phyloP scores from a whole-genome alignment of 2,888 invertebrate species.

The Enoplolaimus lenunculus region DNA sequence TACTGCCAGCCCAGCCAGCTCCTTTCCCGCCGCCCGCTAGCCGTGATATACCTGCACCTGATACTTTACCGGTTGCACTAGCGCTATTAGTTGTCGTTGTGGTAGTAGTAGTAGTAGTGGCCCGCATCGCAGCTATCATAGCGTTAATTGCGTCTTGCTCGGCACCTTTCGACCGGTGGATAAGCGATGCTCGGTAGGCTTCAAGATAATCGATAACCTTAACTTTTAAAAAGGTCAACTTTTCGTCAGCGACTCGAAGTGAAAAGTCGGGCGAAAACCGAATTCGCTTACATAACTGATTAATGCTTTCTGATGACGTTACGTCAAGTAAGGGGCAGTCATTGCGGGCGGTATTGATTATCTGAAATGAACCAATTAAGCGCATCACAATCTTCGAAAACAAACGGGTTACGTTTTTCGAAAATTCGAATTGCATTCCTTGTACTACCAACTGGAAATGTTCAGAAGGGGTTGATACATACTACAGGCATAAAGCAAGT shows the following conservation, averaged over 20 bases:
- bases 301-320: not conserved
- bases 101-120: too few relatives aligned
- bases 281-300: not conserved
- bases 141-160: not conserved
- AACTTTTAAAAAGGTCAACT: not conserved
- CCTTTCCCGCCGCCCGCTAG: too few relatives aligned
- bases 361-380: not conserved
- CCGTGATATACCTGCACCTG: too few relatives aligned
- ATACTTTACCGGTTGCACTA: too few relatives aligned
- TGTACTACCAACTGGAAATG: too few relatives aligned
- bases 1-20: too few relatives aligned
- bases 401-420: too few relatives aligned
- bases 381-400: too few relatives aligned
- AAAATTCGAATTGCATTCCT: too few relatives aligned
- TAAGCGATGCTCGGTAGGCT: slow-evolving; percentile 64
- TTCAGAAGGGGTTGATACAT: too few relatives aligned
- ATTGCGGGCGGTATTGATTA: not conserved
- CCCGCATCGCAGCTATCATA: not conserved
- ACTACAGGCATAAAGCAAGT: too few relatives aligned
- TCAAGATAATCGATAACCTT: slow-evolving; percentile 60
- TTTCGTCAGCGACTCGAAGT: not conserved
- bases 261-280: slow-evolving; percentile 18
- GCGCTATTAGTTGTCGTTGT: too few relatives aligned
- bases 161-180: slow-evolving; percentile 30
- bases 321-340: not conserved